Evolutionary conservation across 1,140 invertebrate species (phyloP), one percentile per base, ranked within the genome.

Genomic region (Aricia agestis): DNA sequence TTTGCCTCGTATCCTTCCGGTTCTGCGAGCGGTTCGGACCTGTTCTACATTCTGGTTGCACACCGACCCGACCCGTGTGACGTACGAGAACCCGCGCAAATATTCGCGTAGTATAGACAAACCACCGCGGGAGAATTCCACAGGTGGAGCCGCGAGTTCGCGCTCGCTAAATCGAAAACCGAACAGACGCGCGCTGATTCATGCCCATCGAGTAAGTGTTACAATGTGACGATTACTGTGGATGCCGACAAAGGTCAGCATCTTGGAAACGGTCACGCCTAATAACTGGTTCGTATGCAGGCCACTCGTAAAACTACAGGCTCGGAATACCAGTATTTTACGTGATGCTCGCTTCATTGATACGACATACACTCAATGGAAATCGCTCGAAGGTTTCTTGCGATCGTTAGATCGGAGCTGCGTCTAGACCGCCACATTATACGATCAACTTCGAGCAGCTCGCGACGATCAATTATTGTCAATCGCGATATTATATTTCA

Each of bases 1-100:
- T 90, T 91, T 90, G 86, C 87, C 82, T 87, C 80, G 89, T 85
- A 91, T 91, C 89, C 89, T 91, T 91, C 89, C 89, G 89, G 89
- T 91, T 91, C 87, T 90, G 86, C 82, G 80, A 90, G 87, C 84
- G 82, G 84, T 83, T 79, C 73, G 83, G 87, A 90, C 89, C 89
- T 88, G 89, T 91, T 90, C 87, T 86, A 89, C 87, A 84, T 89
- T 82, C 86, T 85, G 87, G 89, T 90, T 87, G 82, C 76, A 71
- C 82, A 81, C 81, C 83, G 81, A 82, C 84, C 82, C 82, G 79
- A 77, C 75, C 79, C 70, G 76, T 73, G 81, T 89, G 86, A 87
- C 87, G 86, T 86, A 88, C 82, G 75, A 72, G 72, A 71, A 72
- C 52, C 73, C 69, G 68, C 71, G 67, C 68, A 72, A 72, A 71